These are phyloP conservation scores for Limnephilus marmoratus DNA, from an alignment of 2,888 invertebrate species.

Conservation along the genomic window DNA sequence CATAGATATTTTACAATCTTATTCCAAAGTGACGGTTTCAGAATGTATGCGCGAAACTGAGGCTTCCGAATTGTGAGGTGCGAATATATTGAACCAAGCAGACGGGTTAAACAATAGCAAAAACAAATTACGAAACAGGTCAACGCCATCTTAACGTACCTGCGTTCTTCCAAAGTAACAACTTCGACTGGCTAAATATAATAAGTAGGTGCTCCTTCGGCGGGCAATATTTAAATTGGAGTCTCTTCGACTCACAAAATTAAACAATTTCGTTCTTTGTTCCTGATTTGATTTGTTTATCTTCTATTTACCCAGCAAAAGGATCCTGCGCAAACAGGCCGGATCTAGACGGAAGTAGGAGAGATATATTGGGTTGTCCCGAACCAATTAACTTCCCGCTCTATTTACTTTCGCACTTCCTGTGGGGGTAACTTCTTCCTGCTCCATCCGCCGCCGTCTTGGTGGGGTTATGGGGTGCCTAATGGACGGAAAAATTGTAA, in stretches of 20 bases:
- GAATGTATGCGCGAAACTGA: no score
- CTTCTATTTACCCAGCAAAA: constrained; percentile 21
- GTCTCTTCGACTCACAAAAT: not conserved
- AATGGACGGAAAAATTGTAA: constrained; percentile 35
- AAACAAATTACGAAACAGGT: not conserved
- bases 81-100: no score
- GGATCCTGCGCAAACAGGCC: constrained; percentile 40
- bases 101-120: no score
- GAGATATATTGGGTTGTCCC: constrained; percentile 53
- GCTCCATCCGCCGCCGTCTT: not conserved
- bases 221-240: not conserved
- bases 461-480: not conserved
- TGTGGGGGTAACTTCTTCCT: constrained; percentile 15
- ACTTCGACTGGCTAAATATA: not conserved
- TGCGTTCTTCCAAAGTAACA: not conserved
- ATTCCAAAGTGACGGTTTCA: no score
- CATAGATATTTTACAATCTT: no score
- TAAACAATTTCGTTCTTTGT: not conserved
- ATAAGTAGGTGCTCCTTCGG: not conserved
- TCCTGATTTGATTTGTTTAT: constrained; percentile 19
- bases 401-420: constrained; percentile 65
- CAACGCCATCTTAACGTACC: not conserved
- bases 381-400: constrained; percentile 64
- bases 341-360: constrained; percentile 38
- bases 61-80: no score